Evolutionary conservation across 2,797 vertebrate genomes (phyloP).

Genomic region (Fistularia tabacaria): DNA sequence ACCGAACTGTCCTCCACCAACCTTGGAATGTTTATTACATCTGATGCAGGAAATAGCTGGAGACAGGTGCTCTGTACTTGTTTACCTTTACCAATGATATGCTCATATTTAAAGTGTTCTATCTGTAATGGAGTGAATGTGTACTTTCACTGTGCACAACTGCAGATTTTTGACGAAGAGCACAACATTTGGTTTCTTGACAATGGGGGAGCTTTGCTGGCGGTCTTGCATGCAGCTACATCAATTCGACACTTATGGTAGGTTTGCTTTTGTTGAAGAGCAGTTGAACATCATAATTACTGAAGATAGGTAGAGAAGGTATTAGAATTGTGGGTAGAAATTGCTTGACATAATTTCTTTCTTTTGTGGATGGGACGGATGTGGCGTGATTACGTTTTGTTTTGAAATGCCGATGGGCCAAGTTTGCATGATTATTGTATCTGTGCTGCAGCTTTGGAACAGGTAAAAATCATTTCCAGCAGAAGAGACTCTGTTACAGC

Average conservation of each 20-base stretch:
- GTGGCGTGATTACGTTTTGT: constrained; percentile 58
- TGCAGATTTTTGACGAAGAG: constrained; percentile 92
- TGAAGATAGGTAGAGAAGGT: constrained; percentile 17
- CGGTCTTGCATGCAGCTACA: constrained; percentile 84
- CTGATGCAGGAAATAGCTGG: constrained; percentile 94
- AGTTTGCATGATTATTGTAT: constrained; percentile 58
- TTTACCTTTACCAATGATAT: not conserved
- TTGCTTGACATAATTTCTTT: constrained; percentile 32
- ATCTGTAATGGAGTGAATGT: constrained; percentile 10
- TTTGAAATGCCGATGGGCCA: constrained; percentile 61
- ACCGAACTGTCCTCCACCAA: constrained; percentile 86
- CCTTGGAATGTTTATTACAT: constrained; percentile 89
- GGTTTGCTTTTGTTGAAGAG: constrained; percentile 38
- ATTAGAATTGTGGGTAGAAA: constrained; percentile 42
- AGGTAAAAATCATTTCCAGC: constrained; percentile 55
- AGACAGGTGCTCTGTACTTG: constrained; percentile 79
- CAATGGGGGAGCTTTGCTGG: constrained; percentile 91
- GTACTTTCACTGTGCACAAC: constrained; percentile 27
- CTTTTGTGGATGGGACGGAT: not conserved
- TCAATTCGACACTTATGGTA: constrained; percentile 91
- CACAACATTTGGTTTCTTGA: constrained; percentile 96
- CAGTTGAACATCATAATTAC: constrained; percentile 25
- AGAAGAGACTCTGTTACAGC: constrained; percentile 53
- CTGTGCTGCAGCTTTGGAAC: constrained; percentile 47
- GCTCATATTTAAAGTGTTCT: constrained; percentile 11